Percentiles rank a stretch among this genome's conserved stretches.
These are phyloP conservation scores for Gasterosteus aculeatus DNA, from an alignment of 2,113 vertebrate species.

Conservation along the genomic window DNA sequence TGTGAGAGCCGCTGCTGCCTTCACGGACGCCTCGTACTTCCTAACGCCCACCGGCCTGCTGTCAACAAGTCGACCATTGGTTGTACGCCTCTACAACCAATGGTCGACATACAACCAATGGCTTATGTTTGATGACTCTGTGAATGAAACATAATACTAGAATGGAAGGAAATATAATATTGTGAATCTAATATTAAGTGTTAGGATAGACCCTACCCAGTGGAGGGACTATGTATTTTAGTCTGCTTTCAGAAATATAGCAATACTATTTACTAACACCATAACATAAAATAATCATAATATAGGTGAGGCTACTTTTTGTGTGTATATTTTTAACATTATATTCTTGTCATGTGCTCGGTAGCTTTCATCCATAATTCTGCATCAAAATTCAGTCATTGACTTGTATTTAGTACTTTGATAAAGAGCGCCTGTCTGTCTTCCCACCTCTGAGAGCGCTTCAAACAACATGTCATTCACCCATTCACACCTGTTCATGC, in stretches of 20 bases:
- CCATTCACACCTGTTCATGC: too few relatives aligned
- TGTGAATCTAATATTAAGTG: not conserved
- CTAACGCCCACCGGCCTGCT: not conserved
- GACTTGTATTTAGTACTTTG: not conserved
- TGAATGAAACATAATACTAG: not conserved
- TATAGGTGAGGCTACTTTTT: not conserved
- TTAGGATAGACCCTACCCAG: not conserved
- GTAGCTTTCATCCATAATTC: not conserved
- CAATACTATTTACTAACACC: not conserved
- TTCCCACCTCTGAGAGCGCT: too few relatives aligned
- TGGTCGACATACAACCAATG: too few relatives aligned
- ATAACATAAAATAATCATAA: too few relatives aligned
- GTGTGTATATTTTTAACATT: not conserved
- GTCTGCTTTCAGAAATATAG: not conserved
- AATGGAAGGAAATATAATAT: not conserved
- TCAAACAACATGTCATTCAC: too few relatives aligned
- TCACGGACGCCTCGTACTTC: conserved; percentile 43
- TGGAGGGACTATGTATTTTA: not conserved
- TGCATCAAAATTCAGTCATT: not conserved
- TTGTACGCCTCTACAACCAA: not conserved
- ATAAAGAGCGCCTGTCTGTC: not conserved
- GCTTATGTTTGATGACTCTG: not conserved
- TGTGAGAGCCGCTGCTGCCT: conserved; percentile 52
- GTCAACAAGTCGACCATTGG: not conserved
- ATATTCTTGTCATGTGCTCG: too few relatives aligned